Evolutionary conservation across 2,888 invertebrate species (phyloP), one percentile per base, ranked within the genome.

Genomic region (Carcina quercana): DNA sequence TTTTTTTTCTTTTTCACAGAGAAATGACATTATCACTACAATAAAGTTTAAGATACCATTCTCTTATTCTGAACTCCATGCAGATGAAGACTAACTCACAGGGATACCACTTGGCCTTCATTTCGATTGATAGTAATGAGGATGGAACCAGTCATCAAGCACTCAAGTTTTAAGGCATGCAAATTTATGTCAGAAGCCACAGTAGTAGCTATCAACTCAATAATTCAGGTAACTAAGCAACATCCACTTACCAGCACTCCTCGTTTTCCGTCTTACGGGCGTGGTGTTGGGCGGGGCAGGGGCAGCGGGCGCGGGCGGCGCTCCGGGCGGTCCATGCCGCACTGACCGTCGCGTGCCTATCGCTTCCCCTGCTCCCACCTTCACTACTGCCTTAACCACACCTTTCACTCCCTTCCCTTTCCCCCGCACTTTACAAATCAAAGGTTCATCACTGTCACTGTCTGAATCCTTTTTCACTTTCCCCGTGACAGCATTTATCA

Each of bases 361-460:
- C 42, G 37, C 45, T 30, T 51, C 49, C 28, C 45, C 39, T 25
- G 38, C 37, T 37, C 40, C 28, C 38, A 35, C 35, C 35, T 36
- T 19, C 11, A 19, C 19, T 12, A 28, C 35, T 13, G 40, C 33
- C 28, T 58, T 47, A 30, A 52, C 49, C 15, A 49, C 47, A 45
- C 55, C 38, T 62, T 67, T 15, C 56, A 59, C 26, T 4, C 14
- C 26, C 32, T 32, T 32, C 30, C 53, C 54, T 45, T 74, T 80
- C 34, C 75, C 80, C 30, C 91, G 80, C 69, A 91, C 88, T 76
- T 92, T 87, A 49, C 90, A 88, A 43, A 91, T 91, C 37, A 93
- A 78, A 34, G 93, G 93, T 71, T 94, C 93, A 64, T 94, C 94
- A 43, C 90, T 90, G 58, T 94, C 94, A 30, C 93, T 93, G 54